These are phyloP conservation scores for Sorex maritimensis DNA, from an alignment of 2,797 vertebrate species.

Conservation along the genomic window DNA sequence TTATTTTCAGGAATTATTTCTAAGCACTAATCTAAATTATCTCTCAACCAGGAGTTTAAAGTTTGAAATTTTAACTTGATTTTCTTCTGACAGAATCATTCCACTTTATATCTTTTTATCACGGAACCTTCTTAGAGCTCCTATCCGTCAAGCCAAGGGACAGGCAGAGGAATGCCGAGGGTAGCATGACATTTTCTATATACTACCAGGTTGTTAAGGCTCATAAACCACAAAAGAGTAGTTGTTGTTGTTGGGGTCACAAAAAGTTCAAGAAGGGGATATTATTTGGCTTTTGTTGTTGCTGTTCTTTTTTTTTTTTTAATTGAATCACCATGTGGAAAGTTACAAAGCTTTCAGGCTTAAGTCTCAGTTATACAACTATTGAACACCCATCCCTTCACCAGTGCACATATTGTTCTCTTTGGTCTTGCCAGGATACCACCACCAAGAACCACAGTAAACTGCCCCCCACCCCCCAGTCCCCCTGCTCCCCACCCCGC, in stretches of 20 bases:
- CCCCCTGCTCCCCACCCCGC: no score
- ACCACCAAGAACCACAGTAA: no score
- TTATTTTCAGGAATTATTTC: conserved; percentile 35
- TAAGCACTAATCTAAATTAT: background rate
- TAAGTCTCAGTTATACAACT: no score
- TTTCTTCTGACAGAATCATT: conserved; percentile 44
- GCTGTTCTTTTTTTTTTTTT: no score
- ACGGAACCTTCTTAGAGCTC: background rate
- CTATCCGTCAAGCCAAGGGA: background rate
- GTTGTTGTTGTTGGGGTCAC: background rate
- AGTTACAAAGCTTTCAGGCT: no score
- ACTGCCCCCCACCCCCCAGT: no score
- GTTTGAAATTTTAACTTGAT: conserved; percentile 5
- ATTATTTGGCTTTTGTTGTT: background rate
- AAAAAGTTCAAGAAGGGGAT: background rate
- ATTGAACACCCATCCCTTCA: no score
- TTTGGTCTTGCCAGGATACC: no score
- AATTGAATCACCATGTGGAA: no score
- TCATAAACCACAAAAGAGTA: no score
- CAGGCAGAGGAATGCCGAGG: background rate
- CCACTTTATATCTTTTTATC: background rate
- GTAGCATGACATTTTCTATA: background rate
- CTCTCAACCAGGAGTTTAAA: conserved; percentile 12
- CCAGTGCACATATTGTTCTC: no score
- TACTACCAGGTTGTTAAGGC: no score